Base-by-base conservation (phyloP, 2,797 vertebrate species). In the Numenius phaeopus region DNA sequence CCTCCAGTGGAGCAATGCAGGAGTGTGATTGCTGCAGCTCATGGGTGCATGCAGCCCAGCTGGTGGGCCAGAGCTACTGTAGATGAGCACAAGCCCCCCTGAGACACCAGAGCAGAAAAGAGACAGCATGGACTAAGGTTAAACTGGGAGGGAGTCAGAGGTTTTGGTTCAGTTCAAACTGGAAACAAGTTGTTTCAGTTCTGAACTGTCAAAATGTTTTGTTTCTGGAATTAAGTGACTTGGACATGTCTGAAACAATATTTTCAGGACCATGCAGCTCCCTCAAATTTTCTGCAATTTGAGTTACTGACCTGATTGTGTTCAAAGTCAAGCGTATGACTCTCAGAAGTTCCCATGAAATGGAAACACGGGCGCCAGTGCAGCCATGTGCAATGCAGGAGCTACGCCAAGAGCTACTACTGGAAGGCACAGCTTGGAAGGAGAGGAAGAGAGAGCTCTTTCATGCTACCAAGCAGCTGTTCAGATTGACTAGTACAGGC, bases 1-100 rank as follows among this genome's bases (percentile, higher is more conserved):
- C 5, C 52, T 83, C 30, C 50, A 52, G 18, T 32, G 27, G 13
- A 12, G 15, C 0, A 0, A 18, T 18, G 9, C 14, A 23, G 29
- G 52, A 40, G 29, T 18, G 18, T 70, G 49, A 29, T 26, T 80
- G 15, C 58, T 29, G 5, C 4, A 37, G 19, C 7, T 57, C 11
- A n/a, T 16, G 29, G 1, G 1, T 42, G 5, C 40, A 23, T 27
- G 32, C 32, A 69, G 49, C 54, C 52, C 46, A 76, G 21, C 46
- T 69, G 50, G 15, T 86, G 62, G 82, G 40, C 52, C 14, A 67
- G 2, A 49, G 59, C 46, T 47, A 7, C 9, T 23, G 42, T 10
- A 27, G 59, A 24, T 32, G 50, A 72, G 32, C 55, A 84, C 49
- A 34, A 87, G 24, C 10, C 9, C 21, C 7, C 46, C 9, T 10